Base-by-base conservation (phyloP, 37 sponge, comb jelly and placozoan genomes). In the Amphimedon queenslandica region DNA sequence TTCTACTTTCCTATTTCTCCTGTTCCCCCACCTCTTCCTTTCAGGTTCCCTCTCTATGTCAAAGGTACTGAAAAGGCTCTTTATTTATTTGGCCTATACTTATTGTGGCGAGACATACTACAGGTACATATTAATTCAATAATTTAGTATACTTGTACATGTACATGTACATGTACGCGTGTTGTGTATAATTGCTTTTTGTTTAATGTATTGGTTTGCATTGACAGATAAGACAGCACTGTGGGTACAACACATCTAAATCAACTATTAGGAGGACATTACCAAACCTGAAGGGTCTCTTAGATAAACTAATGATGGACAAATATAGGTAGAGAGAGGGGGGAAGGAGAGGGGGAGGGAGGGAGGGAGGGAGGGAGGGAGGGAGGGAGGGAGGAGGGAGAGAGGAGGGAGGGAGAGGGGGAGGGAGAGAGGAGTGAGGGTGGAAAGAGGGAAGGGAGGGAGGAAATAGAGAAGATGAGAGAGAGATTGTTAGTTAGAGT, bases 21-120 rank as follows among this genome's bases (percentile, higher is more conserved):
- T n/a, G n/a, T n/a, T n/a, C n/a, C n/a, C n/a, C n/a, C n/a, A n/a
- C n/a, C n/a, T n/a, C 4, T 4, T 4, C 57, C 20, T 32, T 30
- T 24, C 43, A 85, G 85, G 64, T 85, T 85, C 53, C 85, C 85
- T 39, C 80, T 85, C 55, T 85, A 55, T 67, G 63, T 78, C 16
- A 78, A 74, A 56, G 75, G 85, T 57, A 69, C 58, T 43, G 85
- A 85, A 43, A 78, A 74, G 42, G 61, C 68, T 6, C 27, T 85
- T 53, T 85, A 63, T 43, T 63, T 53, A 25, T 85, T 78, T 78
- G 85, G 73, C 35, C 39, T 85, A 27, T 67, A 67, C 69, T 57
- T 85, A 16, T 66, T 85, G 2, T 78, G 73, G 53, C 73, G 70
- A 41, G 80, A 85, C 60, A 85, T 85, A 20, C 58, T 61, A 36